Base-by-base conservation (phyloP, 2,113 vertebrate species). In the Tyto alba region DNA sequence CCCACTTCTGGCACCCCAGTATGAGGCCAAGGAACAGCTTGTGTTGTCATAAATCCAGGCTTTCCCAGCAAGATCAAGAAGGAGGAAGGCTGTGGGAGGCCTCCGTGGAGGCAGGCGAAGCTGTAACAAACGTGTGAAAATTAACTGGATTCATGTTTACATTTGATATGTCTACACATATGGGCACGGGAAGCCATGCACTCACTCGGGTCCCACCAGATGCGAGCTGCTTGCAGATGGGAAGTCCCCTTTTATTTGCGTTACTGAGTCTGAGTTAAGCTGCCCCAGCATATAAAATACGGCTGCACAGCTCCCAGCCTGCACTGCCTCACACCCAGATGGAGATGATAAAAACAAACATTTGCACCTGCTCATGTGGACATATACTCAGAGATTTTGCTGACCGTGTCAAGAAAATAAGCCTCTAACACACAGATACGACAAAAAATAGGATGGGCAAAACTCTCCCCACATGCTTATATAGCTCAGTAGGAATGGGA, bases 51-150 rank as follows among this genome's bases (percentile, higher is more conserved):
- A 95, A 95, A 92, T 52, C 57, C 87, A 91, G 71, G 34, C 30
- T 55, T 95, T 95, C 87, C 75, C 77, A 94, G 87, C 38, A 63
- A 91, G 74, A 93, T 92, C 86, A 92, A 95, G 94, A 8, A 73
- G 43, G 20, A 94, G 55, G 56, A 43, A 4, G 32, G 38, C 66
- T 76, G 74, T 50, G 10, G 20, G 84, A 93, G 66, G 84, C 77
- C 89, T 89, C 43, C 0, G 0, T 32, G 32, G 71, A 69, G 72
- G 32, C 76, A 57, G 14, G n/a, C n/a, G 55, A 93, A 95, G 66
- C 78, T 59, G 50, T 77, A 82, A 85, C 74, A 80, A 91, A 86
- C 2, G 2, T 74, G 74, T 89, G 84, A 93, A 93, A 95, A 85
- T 79, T 83, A 89, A 74, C 67, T 52, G 59, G 75, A 85, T 80